A percentile compares a stretch with the other conserved stretches of the same genome.
Evolutionary conservation across 30 jellyfish, hydroid and myxozoan species (phyloP).

Genomic region (Nemopilema nomurai): DNA sequence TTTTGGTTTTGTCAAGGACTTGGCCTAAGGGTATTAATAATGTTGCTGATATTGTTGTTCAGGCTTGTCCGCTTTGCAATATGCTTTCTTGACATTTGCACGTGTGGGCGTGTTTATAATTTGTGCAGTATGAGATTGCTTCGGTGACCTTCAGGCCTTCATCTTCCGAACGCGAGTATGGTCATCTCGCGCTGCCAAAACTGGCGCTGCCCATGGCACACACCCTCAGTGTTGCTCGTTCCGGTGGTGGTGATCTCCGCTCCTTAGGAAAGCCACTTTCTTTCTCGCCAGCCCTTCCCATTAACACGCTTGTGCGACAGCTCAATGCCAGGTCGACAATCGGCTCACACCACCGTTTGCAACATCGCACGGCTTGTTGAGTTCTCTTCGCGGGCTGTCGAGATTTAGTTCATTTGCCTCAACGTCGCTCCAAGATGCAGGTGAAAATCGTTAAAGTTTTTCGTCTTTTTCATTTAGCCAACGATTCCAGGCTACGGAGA

Average conservation of each 20-base stretch:
- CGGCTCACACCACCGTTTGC: conserved; percentile 1
- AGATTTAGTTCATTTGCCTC: too few relatives aligned
- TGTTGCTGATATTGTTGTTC: too few relatives aligned
- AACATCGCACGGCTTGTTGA: conserved; percentile 2
- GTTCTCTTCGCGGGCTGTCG: background rate
- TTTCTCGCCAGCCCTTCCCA: conserved; percentile 13
- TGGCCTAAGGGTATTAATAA: too few relatives aligned
- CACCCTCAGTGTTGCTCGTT: background rate
- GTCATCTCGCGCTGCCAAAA: too few relatives aligned
- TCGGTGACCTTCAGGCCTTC: too few relatives aligned
- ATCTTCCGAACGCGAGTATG: too few relatives aligned
- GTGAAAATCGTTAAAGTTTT: background rate
- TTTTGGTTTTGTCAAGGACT: background rate
- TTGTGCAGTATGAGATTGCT: too few relatives aligned
- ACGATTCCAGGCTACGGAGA: conserved; percentile 79
- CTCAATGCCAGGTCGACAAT: background rate
- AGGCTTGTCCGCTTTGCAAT: too few relatives aligned
- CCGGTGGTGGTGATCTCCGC: background rate
- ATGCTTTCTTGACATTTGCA: too few relatives aligned
- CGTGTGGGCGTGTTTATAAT: too few relatives aligned
- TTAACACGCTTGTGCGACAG: conserved; percentile 14
- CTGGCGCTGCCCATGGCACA: too few relatives aligned
- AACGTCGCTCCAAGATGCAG: background rate
- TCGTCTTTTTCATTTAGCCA: conserved; percentile 30
- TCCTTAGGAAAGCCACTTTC: background rate